Base-by-base conservation (phyloP, 2,113 vertebrate genomes). In the Catharus bicknelli region DNA sequence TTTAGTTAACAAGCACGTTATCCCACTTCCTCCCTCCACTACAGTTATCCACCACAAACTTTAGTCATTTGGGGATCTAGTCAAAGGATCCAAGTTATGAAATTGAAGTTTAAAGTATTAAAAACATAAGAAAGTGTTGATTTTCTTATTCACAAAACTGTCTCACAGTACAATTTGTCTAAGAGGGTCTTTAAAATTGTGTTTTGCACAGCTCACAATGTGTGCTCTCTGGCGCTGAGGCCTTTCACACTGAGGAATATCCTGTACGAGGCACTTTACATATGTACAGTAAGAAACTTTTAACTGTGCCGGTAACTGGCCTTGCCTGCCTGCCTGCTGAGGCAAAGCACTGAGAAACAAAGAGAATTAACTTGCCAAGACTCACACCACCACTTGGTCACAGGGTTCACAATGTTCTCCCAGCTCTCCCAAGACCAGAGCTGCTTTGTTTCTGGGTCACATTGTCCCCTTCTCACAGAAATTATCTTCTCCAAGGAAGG, bases 381-480 rank as follows among this genome's bases (percentile, higher is more conserved):
- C 40, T 61, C 53, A 45, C 48, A 70, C 48, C 88, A 64, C 80
- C 55, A 15, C 45, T 61, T 34, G 57, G 91, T 55, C 84, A 50
- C 68, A 86, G 54, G 84, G 86, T 15, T 78, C 90, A 72, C 57
- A 64, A 11, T 69, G 77, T 85, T 92, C 94, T 81, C 61, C 59
- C 64, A 75, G 40, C 38, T 67, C 42, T 88, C 59, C 43, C 42
- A 83, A 78, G 42, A 81, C 27, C 51, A 54, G 26, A 86, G 47
- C 63, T 69, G 85, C 85, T 51, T 82, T 58, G 18, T 88, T 96
- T 93, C 90, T 96, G 80, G 94, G 92, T 90, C 92, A 94, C 62
- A 16, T 0, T 84, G 90, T 90, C 62, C 81, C 80, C 38, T 82
- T 69, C 66, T 90, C 74, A 50, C 32, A 92, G 47, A 63, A 57